phyloP scores from a whole-genome alignment of 1,140 invertebrate genomes.

The Rhysida immarginata region DNA sequence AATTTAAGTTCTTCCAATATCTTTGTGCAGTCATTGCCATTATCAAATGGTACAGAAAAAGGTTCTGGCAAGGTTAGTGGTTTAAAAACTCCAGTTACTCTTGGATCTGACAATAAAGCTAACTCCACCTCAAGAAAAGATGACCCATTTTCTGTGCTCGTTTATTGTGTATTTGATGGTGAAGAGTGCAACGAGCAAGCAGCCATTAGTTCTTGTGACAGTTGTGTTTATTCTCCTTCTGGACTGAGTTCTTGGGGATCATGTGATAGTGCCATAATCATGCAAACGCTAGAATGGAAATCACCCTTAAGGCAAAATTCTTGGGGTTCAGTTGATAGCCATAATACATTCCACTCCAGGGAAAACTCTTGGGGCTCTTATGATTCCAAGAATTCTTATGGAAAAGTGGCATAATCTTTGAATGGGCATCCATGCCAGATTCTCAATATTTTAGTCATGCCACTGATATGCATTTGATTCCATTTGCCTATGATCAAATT shows the following conservation, averaged over 20 bases:
- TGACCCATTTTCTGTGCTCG: constrained; percentile 52
- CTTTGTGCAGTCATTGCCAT: not conserved
- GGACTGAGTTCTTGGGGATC: constrained; percentile 66
- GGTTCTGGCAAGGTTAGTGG: not conserved
- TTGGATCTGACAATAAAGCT: not conserved
- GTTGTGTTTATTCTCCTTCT: constrained; percentile 31
- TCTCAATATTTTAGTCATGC: constrained; percentile 7
- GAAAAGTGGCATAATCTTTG: too few relatives aligned
- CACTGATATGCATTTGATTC: constrained; percentile 5
- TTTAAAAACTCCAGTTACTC: not conserved
- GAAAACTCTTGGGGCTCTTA: constrained; percentile 60
- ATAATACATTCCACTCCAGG: constrained; percentile 37
- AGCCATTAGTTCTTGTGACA: not conserved
- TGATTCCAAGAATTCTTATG: constrained; percentile 31
- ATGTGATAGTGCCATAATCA: constrained; percentile 34
- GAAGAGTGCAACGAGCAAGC: constrained; percentile 43
- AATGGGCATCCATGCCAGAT: constrained; percentile 11
- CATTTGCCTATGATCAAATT: constrained; percentile 22
- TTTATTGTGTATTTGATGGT: constrained; percentile 52
- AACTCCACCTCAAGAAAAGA: constrained; percentile 24
- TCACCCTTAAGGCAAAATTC: constrained; percentile 55
- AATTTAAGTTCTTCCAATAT: not conserved
- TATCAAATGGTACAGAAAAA: not conserved
- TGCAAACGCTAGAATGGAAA: constrained; percentile 25
- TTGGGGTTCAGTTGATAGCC: constrained; percentile 54